Percentiles rank a stretch among this genome's conserved stretches.
Evolutionary conservation across 2,888 invertebrate genomes (phyloP).

Genomic region (Oscheius sp.): DNA sequence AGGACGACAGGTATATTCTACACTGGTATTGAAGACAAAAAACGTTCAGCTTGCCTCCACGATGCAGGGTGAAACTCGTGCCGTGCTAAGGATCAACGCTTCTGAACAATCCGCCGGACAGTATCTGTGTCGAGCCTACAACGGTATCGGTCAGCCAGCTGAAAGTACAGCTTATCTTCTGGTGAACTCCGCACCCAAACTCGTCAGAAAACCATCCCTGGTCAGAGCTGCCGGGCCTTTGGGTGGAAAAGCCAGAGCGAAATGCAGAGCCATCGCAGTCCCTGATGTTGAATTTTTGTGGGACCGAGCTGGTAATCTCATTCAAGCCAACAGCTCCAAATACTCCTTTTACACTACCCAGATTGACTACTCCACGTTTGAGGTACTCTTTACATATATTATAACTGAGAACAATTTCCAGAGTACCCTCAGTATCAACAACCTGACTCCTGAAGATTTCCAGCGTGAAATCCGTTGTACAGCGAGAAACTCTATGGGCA

Average conservation of each 20-base stretch:
- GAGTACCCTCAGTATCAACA: constrained; percentile 65
- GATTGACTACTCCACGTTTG: constrained; percentile 66
- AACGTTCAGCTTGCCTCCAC: constrained; percentile 24
- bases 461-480: constrained; percentile 62
- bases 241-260: constrained; percentile 49
- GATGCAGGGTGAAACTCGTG: constrained; percentile 44
- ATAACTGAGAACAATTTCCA: constrained; percentile 39
- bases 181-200: constrained; percentile 65
- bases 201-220: constrained; percentile 52
- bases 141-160: constrained; percentile 65
- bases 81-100: constrained; percentile 66
- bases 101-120: constrained; percentile 64
- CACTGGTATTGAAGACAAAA: not conserved
- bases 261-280: constrained; percentile 67
- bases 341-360: constrained; percentile 63
- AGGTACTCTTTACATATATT: constrained; percentile 44
- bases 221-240: constrained; percentile 64
- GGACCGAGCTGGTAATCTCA: constrained; percentile 60
- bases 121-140: constrained; percentile 66
- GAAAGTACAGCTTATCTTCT: constrained; percentile 61
- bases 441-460: constrained; percentile 66
- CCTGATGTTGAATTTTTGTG: constrained; percentile 68
- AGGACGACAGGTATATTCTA: constrained; percentile 38
- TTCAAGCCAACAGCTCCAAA: constrained; percentile 68
- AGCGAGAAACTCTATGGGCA: constrained; percentile 63